Percentiles rank a stretch among this genome's conserved stretches.
Evolutionary conservation across 53 echinoderm and acorn worm species (phyloP).

Genomic region (Holothuria leucospilota): DNA sequence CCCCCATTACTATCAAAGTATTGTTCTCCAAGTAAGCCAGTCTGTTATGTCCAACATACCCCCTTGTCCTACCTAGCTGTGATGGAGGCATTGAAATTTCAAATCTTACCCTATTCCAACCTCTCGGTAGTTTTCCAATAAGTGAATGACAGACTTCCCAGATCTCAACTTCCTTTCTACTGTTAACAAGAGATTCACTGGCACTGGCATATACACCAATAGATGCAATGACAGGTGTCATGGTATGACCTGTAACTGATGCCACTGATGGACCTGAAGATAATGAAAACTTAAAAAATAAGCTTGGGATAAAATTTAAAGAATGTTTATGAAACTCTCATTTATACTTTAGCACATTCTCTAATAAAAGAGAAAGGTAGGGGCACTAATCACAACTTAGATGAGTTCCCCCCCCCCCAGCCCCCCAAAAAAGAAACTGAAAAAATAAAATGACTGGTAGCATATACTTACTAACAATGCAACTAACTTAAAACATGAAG

Average conservation of each 20-base stretch:
- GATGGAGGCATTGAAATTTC: too few relatives aligned
- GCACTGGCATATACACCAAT: slow-evolving; percentile 96
- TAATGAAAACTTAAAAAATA: not conserved
- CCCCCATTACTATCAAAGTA: too few relatives aligned
- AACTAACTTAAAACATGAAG: too few relatives aligned
- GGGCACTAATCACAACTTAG: too few relatives aligned
- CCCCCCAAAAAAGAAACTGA: too few relatives aligned
- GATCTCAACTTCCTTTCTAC: slow-evolving; percentile 83
- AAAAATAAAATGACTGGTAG: too few relatives aligned
- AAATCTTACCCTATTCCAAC: slow-evolving; percentile 95
- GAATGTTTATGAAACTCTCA: not conserved
- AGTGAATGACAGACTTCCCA: slow-evolving; percentile 94
- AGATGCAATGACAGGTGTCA: slow-evolving; percentile 68
- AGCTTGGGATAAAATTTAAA: not conserved
- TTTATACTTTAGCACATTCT: not conserved
- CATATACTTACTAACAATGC: too few relatives aligned
- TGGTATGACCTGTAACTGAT: slow-evolving; percentile 79
- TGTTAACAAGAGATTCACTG: slow-evolving; percentile 74
- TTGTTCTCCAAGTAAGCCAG: too few relatives aligned
- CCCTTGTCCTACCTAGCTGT: too few relatives aligned
- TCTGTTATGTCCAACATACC: too few relatives aligned
- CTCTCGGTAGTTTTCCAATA: slow-evolving; percentile 78
- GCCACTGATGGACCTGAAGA: slow-evolving; percentile 81
- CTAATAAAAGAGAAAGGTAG: too few relatives aligned
- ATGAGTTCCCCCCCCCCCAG: too few relatives aligned